Percentiles rank a stretch among this genome's conserved stretches.
Evolutionary conservation across 2,113 vertebrate genomes (phyloP).

Genomic region (Clupea harengus): DNA sequence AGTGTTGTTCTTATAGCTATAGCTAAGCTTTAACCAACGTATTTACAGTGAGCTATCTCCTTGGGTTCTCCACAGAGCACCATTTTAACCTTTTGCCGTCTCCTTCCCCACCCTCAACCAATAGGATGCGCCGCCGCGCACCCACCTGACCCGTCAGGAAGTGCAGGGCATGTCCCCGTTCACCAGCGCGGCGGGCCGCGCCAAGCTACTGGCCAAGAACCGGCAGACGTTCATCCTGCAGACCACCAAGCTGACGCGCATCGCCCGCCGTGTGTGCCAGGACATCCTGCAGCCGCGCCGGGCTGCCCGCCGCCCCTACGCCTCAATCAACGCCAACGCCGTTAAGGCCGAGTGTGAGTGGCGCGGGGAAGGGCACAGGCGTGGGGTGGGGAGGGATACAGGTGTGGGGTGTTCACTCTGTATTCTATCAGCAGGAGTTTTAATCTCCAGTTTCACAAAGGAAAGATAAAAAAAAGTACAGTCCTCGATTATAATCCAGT

Average conservation of each 20-base stretch:
- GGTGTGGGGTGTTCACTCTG: no score
- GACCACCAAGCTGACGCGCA: slow-evolving; percentile 89
- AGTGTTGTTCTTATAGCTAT: no score
- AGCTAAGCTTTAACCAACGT: no score
- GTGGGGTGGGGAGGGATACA: slow-evolving; percentile 32
- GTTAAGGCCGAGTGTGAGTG: slow-evolving; percentile 91
- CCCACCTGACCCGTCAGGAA: slow-evolving; percentile 86
- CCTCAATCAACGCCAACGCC: slow-evolving; percentile 91
- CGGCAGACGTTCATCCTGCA: slow-evolving; percentile 91
- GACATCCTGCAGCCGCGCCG: slow-evolving; percentile 88
- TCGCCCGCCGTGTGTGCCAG: slow-evolving; percentile 86
- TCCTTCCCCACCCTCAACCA: not conserved
- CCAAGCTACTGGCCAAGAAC: slow-evolving; percentile 91
- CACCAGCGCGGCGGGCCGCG: slow-evolving; percentile 85
- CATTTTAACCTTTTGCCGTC: no score
- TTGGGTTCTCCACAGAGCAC: no score
- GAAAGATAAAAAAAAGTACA: no score
- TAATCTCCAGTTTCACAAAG: no score
- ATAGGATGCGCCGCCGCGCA: slow-evolving; percentile 79
- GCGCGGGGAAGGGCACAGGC: no score
- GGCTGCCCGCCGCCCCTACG: slow-evolving; percentile 85
- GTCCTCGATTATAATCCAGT: no score
- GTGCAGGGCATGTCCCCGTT: slow-evolving; percentile 87
- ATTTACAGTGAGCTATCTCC: no score
- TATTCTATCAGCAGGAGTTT: no score